phyloP scores from a whole-genome alignment of 2,113 vertebrate genomes.

The Pycnonotus jocosus region DNA sequence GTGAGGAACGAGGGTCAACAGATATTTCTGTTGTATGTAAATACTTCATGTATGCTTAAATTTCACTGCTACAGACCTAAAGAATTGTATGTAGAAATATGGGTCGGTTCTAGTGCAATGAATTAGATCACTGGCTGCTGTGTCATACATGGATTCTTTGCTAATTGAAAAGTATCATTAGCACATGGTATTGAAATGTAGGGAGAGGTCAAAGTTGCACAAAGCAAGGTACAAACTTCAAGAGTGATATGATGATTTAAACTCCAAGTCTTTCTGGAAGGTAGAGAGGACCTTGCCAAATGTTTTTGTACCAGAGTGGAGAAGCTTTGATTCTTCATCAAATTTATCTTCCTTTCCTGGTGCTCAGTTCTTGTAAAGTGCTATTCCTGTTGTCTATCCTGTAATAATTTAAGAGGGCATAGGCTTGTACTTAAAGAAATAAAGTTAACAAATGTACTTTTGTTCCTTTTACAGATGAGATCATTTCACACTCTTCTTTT shows the following conservation, averaged over 20 bases:
- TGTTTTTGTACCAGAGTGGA: not conserved
- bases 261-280: not conserved
- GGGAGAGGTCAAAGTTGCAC: not conserved
- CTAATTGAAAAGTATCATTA: not conserved
- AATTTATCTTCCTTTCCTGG: not conserved
- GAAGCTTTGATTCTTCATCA: not conserved
- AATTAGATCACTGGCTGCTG: not conserved
- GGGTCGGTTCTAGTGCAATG: not conserved
- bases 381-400: not conserved
- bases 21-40: not conserved
- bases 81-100: not conserved
- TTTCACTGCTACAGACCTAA: not conserved
- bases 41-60: not conserved
- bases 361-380: not conserved
- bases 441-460: not conserved
- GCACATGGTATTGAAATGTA: not conserved
- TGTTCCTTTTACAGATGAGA: conserved; percentile 59
- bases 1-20: not conserved
- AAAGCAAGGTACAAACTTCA: not conserved
- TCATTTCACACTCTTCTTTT: conserved; percentile 2
- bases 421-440: not conserved
- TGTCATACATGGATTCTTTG: not conserved
- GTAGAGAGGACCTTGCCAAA: not conserved
- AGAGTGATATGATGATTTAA: not conserved
- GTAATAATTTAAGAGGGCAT: not conserved